Evolutionary conservation across 2,113 vertebrate genomes (phyloP).

Genomic region (Daboia siamensis): DNA sequence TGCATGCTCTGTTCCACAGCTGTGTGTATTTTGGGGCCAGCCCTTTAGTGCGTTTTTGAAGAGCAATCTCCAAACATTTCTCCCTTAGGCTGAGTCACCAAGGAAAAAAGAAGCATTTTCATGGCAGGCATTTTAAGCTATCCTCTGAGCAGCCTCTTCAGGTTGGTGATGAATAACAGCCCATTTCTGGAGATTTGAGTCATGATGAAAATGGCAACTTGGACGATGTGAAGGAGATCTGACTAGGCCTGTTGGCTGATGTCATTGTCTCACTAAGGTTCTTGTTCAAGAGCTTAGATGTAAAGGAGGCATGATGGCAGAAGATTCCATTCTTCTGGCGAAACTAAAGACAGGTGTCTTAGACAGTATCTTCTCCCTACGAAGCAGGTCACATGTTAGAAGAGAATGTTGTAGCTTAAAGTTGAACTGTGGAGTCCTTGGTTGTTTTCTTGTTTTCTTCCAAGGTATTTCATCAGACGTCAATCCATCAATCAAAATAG

Average conservation of each 20-base stretch:
- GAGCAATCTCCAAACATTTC: neutral
- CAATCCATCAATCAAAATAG: no score
- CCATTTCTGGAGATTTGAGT: neutral
- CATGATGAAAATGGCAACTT: neutral
- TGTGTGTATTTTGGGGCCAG: neutral
- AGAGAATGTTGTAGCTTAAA: no score
- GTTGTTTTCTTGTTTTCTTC: no score
- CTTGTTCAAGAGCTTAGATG: neutral
- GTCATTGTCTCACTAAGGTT: neutral
- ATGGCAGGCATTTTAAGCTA: neutral
- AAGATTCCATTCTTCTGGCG: neutral
- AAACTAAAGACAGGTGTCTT: neutral
- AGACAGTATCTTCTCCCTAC: neutral
- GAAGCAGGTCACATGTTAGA: neutral
- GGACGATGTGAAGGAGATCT: neutral
- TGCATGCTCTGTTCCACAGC: constrained; percentile 6
- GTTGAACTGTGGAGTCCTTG: no score
- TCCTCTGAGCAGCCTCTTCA: neutral
- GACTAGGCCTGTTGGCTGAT: neutral
- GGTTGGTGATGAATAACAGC: neutral
- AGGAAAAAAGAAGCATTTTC: neutral
- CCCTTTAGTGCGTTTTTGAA: neutral
- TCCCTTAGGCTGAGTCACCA: neutral
- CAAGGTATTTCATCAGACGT: no score
- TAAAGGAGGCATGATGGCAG: neutral